Percentiles rank a stretch among this genome's conserved stretches.
phyloP scores from a whole-genome alignment of 2,113 vertebrate genomes.

The Melospiza melodia region DNA sequence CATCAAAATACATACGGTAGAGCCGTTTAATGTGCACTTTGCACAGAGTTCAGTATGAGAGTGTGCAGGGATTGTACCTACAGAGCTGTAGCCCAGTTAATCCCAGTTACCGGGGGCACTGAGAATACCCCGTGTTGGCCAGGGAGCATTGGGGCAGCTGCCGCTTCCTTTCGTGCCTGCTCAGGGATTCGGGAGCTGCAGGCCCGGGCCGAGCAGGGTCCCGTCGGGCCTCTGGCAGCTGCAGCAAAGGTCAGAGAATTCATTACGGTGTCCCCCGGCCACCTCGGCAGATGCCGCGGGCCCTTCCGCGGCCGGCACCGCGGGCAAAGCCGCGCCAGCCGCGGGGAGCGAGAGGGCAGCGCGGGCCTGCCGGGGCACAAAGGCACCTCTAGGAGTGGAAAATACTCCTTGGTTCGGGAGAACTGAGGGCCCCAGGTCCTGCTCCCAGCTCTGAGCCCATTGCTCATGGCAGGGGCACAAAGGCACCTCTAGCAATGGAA shows the following conservation, averaged over 20 bases:
- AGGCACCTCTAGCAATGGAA: background rate
- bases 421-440: background rate
- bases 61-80: background rate
- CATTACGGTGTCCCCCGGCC: background rate
- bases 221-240: background rate
- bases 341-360: no score
- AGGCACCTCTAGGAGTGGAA: background rate
- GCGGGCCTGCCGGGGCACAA: no score
- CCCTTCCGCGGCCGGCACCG: no score
- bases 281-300: background rate
- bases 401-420: no score
- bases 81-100: background rate
- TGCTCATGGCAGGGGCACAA: no score
- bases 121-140: rapidly evolving
- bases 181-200: rapidly evolving
- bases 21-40: no score
- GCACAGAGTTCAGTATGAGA: no score
- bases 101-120: background rate
- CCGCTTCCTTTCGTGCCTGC: background rate
- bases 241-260: slow-evolving; percentile 29
- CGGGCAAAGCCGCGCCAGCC: no score
- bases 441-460: background rate
- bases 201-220: rapidly evolving
- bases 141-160: background rate
- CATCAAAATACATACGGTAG: no score